A percentile compares a stretch with the other conserved stretches of the same genome.
Evolutionary conservation across 2,797 vertebrate genomes (phyloP).

Genomic region (Caiman crocodilus): DNA sequence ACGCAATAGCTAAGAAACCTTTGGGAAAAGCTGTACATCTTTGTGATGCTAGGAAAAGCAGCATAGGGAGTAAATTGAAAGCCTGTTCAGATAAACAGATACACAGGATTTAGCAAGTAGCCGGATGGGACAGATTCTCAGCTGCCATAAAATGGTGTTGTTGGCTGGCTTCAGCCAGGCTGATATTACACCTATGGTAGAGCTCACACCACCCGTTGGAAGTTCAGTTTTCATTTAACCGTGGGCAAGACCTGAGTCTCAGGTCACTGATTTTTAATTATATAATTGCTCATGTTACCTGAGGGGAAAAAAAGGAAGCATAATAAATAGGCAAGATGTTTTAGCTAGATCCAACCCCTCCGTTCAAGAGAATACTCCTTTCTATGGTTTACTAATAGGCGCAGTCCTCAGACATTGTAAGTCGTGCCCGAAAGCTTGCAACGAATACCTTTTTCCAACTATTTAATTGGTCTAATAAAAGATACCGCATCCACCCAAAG

Average conservation of each 20-base stretch:
- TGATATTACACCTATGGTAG: neutral
- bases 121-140: neutral
- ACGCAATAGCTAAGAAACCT: neutral
- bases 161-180: neutral
- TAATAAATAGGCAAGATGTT: neutral
- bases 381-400: neutral
- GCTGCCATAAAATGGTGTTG: neutral
- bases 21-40: neutral
- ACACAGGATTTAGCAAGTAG: neutral
- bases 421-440: too few species aligned
- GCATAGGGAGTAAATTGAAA: neutral
- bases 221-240: neutral
- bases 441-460: too few species aligned
- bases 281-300: neutral
- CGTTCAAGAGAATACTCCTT: neutral
- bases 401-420: neutral
- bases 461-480: too few species aligned
- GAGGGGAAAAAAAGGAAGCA: neutral
- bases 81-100: neutral
- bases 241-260: neutral
- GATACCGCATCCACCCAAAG: too few species aligned
- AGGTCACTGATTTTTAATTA: neutral
- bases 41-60: neutral
- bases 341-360: neutral
- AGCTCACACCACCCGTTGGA: neutral